Evolutionary conservation across 2,888 invertebrate genomes (phyloP).

Genomic region (Buathra laborator): DNA sequence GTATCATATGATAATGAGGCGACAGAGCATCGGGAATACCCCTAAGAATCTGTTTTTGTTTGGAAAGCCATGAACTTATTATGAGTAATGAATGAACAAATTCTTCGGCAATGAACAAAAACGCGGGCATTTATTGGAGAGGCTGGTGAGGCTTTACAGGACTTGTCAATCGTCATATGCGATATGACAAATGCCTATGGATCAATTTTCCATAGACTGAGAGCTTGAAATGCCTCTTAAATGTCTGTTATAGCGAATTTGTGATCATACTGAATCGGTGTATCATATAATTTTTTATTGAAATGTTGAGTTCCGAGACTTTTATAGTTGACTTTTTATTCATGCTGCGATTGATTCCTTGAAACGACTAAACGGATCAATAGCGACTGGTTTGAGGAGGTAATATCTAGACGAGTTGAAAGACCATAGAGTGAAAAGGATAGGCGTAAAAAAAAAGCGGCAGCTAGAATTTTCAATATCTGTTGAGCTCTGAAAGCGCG

Average conservation of each 20-base stretch:
- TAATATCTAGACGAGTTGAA: not conserved
- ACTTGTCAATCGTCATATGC: too few relatives aligned
- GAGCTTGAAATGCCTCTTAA: not conserved
- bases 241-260: not conserved
- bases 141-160: not conserved
- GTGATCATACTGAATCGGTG: not conserved
- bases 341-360: not conserved
- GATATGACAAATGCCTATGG: too few relatives aligned
- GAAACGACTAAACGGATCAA: not conserved
- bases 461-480: not conserved
- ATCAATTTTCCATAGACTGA: too few relatives aligned
- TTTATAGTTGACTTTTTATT: not conserved
- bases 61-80: not conserved
- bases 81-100: too few relatives aligned
- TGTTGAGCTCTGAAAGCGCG: not conserved
- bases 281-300: not conserved
- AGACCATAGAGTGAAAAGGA: not conserved
- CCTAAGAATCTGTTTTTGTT: not conserved
- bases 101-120: not conserved
- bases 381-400: not conserved
- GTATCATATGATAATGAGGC: slow-evolving; percentile 3
- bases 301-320: not conserved
- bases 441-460: not conserved
- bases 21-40: not conserved
- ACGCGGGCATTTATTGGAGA: not conserved